A percentile compares a stretch with the other conserved stretches of the same genome.
Conservation (phyloP, 2,888 invertebrate genomes). For the Branchellion lobata region DNA sequence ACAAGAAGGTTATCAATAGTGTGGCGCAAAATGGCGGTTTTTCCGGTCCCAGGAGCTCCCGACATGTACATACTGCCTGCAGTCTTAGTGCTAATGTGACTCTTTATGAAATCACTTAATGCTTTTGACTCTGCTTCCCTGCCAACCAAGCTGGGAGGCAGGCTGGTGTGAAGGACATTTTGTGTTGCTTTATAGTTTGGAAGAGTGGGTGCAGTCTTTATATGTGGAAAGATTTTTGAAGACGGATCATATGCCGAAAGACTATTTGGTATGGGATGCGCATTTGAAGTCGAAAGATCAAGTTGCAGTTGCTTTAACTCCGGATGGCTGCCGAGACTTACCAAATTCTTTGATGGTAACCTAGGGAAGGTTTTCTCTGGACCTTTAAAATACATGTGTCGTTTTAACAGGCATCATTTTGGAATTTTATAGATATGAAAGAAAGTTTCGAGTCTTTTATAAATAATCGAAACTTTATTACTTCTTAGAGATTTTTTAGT, state of each 20-base stretch:
- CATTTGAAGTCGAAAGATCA: no score
- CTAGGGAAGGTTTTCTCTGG: background rate
- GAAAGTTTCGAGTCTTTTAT: background rate
- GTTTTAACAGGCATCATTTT: background rate
- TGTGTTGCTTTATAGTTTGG: constrained; percentile 56
- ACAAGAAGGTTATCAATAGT: constrained; percentile 73
- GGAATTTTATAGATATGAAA: background rate
- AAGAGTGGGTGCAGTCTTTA: background rate
- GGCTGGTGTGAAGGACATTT: constrained; percentile 65
- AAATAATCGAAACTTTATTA: no score
- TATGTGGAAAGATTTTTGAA: background rate
- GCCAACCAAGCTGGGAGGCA: constrained; percentile 67
- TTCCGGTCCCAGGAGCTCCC: constrained; percentile 95
- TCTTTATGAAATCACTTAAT: constrained; percentile 71
- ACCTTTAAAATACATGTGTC: background rate
- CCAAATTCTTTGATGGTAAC: background rate
- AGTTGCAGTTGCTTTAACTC: background rate
- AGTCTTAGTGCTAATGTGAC: constrained; percentile 69
- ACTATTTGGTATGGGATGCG: no score
- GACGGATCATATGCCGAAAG: background rate
- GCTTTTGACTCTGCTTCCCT: constrained; percentile 76
- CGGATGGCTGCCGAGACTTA: background rate
- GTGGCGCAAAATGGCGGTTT: constrained; percentile 82
- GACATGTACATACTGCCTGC: constrained; percentile 88
- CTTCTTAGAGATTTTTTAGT: background rate